A percentile compares a stretch with the other conserved stretches of the same genome.
Evolutionary conservation across 92 coral and sea anemone genomes (phyloP).

Genomic region (Palythoa grandiflora): DNA sequence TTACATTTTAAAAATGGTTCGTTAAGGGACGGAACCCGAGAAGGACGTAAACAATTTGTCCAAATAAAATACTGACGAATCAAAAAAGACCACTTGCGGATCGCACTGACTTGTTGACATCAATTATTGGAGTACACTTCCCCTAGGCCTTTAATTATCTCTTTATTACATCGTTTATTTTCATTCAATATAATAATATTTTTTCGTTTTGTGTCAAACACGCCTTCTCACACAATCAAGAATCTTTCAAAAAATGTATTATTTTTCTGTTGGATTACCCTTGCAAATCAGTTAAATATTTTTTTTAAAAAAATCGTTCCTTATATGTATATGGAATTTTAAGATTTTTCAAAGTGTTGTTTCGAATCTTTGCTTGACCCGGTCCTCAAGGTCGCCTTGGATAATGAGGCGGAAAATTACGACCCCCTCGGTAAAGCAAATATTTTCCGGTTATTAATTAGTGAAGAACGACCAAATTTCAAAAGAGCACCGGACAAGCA

Average conservation of each 20-base stretch:
- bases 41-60: slow-evolving; percentile 19
- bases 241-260: background rate
- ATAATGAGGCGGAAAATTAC: background rate
- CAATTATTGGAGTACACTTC: background rate
- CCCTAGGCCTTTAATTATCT: slow-evolving; percentile 1
- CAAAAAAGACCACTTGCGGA: slow-evolving; percentile 9
- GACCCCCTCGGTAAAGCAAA: too few relatives aligned
- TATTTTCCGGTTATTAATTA: slow-evolving; percentile 8
- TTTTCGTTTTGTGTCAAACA: background rate
- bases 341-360: background rate
- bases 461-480: background rate
- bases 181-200: background rate
- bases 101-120: slow-evolving; percentile 26
- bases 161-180: background rate
- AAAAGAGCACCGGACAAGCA: slow-evolving; percentile 35
- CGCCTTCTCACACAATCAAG: background rate
- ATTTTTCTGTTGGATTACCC: background rate
- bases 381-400: slow-evolving; percentile 6
- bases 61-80: background rate
- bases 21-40: background rate
- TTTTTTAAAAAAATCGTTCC: background rate
- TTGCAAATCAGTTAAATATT: background rate
- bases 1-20: background rate
- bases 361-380: background rate
- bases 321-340: slow-evolving; percentile 11